A percentile compares a stretch with the other conserved stretches of the same genome.
phyloP scores from a whole-genome alignment of 2,888 invertebrate species.

The Pyrrhia umbra region DNA sequence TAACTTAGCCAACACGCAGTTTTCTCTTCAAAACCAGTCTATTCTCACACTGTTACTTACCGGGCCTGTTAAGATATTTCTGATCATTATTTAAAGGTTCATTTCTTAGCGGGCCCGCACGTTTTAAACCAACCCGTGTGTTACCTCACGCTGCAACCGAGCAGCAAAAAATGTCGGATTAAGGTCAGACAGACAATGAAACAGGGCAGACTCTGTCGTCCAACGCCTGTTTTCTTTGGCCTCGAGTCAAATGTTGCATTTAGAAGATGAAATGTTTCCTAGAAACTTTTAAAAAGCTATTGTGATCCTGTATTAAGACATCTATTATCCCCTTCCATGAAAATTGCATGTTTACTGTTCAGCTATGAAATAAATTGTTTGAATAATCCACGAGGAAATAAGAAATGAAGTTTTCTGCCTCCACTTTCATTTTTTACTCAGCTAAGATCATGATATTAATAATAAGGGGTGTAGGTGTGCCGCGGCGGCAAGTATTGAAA shows the following conservation, averaged over 20 bases:
- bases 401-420: conserved; percentile 32
- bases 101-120: not conserved
- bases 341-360: conserved; percentile 51
- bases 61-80: no score
- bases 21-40: no score
- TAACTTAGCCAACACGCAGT: no score
- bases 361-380: conserved; percentile 50
- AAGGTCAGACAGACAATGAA: conserved; percentile 82
- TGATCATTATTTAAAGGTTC: no score
- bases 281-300: conserved; percentile 61
- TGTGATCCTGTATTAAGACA: conserved; percentile 45
- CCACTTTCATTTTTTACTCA: conserved; percentile 23
- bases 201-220: conserved; percentile 70
- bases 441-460: conserved; percentile 49
- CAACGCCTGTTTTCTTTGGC: conserved; percentile 78
- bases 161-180: conserved; percentile 78
- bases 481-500: conserved; percentile 45
- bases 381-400: conserved; percentile 39
- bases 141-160: conserved; percentile 69
- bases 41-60: no score
- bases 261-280: conserved; percentile 73
- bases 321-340: conserved; percentile 33
- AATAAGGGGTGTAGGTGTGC: conserved; percentile 35
- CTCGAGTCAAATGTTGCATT: conserved; percentile 77
- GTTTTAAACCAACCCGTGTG: conserved; percentile 50